These are phyloP conservation scores for Myanophis thanlyinensis DNA, from an alignment of 2,113 vertebrate genomes.

Conservation along the genomic window DNA sequence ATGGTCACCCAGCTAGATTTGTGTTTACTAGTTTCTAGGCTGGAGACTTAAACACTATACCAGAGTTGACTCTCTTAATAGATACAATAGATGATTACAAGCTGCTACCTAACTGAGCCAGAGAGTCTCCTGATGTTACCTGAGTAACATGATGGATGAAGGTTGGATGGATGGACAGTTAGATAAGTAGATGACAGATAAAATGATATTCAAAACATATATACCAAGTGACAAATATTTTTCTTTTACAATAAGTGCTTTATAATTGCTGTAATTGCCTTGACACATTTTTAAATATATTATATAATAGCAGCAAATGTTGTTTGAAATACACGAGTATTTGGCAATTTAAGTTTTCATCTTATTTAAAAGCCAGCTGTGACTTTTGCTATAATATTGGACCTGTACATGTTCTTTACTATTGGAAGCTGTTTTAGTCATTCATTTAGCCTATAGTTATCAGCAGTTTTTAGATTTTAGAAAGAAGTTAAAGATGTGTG, in stretches of 20 bases:
- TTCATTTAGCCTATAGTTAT: not conserved
- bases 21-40: not conserved
- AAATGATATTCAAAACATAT: not conserved
- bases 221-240: not conserved
- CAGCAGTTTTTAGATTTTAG: not conserved
- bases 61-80: not conserved
- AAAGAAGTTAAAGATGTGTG: not conserved
- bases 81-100: too few species aligned
- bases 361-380: not conserved
- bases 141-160: not conserved
- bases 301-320: not conserved
- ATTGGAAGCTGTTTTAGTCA: not conserved
- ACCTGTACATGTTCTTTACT: not conserved
- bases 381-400: conserved; percentile 33
- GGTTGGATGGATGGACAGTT: not conserved
- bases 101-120: not conserved
- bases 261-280: not conserved
- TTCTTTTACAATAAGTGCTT: not conserved
- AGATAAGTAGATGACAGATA: not conserved
- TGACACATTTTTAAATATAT: not conserved
- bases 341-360: not conserved
- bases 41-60: not conserved
- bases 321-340: not conserved
- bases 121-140: not conserved
- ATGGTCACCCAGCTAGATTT: not conserved